These are phyloP conservation scores for Sinella curviseta DNA, from an alignment of 1,140 invertebrate species.

Conservation along the genomic window DNA sequence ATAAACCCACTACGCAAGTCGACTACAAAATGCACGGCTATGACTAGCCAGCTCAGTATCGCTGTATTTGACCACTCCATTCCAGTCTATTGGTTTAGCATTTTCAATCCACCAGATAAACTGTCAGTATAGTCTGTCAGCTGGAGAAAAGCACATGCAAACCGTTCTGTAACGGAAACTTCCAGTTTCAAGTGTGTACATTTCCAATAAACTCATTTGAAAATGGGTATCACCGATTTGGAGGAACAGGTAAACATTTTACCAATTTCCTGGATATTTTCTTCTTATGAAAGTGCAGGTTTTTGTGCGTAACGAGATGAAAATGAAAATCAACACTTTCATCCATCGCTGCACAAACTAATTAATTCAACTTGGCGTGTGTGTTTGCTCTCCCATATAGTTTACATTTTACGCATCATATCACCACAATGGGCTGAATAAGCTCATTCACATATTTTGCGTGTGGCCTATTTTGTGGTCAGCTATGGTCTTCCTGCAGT, in stretches of 20 bases:
- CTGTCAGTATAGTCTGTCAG: not conserved
- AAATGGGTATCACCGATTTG: conserved; percentile 38
- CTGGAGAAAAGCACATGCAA: not conserved
- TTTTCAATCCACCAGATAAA: not conserved
- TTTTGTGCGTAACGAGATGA: not conserved
- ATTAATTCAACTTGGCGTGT: not conserved
- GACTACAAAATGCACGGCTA: too few species aligned
- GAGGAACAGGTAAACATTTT: conserved; percentile 35
- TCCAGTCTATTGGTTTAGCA: not conserved
- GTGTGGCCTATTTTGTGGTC: conserved; percentile 50
- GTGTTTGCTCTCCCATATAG: conserved; percentile 28
- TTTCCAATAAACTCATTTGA: too few species aligned
- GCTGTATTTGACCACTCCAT: not conserved
- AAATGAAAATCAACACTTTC: not conserved
- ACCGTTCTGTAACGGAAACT: not conserved
- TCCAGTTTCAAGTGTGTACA: not conserved
- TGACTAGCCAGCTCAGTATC: too few species aligned
- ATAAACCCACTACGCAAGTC: too few species aligned
- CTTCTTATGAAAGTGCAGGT: not conserved
- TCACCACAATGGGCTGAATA: conserved; percentile 46
- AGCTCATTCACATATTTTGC: conserved; percentile 49
- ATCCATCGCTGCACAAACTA: too few species aligned
- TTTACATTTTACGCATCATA: conserved; percentile 50
- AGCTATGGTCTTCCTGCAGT: conserved; percentile 44
- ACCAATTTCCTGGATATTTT: not conserved